Evolutionary conservation across 2,888 invertebrate genomes (phyloP).

Genomic region (Polietes domitor): DNA sequence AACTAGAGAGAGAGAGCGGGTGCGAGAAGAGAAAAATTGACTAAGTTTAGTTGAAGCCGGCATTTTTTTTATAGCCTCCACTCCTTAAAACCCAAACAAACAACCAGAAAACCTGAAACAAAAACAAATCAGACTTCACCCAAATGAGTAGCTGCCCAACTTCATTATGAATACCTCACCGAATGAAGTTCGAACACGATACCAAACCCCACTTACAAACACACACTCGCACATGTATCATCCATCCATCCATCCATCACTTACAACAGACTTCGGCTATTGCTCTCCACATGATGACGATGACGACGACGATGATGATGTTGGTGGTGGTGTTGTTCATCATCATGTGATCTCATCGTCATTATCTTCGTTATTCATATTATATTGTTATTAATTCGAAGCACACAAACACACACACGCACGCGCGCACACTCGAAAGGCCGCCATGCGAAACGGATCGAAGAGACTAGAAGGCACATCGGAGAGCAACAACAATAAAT

Average conservation of each 20-base stretch:
- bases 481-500: slow-evolving; percentile 3
- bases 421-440: slow-evolving; percentile 13
- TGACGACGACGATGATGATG: not conserved
- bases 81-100: slow-evolving; percentile 50
- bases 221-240: not conserved
- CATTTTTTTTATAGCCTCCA: slow-evolving; percentile 39
- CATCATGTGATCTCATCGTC: slow-evolving; percentile 32
- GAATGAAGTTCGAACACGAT: not conserved
- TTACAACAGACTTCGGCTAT: not conserved
- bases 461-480: slow-evolving; percentile 22
- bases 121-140: not conserved
- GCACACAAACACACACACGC: slow-evolving; percentile 3
- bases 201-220: too few species aligned
- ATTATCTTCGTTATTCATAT: slow-evolving; percentile 33
- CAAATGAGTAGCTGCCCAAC: not conserved
- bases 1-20: too few species aligned
- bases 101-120: not conserved
- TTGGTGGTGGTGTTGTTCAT: too few species aligned
- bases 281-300: not conserved
- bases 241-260: not conserved
- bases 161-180: not conserved
- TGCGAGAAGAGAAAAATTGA: not conserved
- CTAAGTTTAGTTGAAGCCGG: slow-evolving; percentile 21
- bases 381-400: slow-evolving; percentile 39
- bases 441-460: slow-evolving; percentile 56